phyloP scores from a whole-genome alignment of 2,888 invertebrate genomes.

The Drosophila suboccidentalis region DNA sequence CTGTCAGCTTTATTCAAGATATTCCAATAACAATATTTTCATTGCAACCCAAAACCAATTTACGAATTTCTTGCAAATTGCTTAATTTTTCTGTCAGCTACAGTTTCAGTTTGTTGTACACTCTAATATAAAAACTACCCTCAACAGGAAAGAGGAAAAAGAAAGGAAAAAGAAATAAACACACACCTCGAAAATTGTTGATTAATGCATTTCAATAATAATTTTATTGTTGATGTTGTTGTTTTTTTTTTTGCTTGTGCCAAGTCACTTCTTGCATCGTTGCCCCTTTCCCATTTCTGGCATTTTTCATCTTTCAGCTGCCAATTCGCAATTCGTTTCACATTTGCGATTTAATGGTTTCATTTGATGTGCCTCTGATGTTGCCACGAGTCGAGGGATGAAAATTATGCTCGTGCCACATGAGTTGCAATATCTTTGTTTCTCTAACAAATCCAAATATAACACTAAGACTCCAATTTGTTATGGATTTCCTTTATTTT shows the following conservation, averaged over 20 bases:
- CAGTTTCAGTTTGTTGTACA: slow-evolving; percentile 1
- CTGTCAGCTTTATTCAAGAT: not conserved
- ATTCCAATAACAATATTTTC: slow-evolving; percentile 15
- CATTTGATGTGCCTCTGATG: slow-evolving; percentile 64
- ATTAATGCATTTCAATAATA: slow-evolving; percentile 69
- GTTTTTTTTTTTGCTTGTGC: slow-evolving; percentile 4
- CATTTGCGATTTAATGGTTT: slow-evolving; percentile 77
- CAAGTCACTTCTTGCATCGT: slow-evolving; percentile 18
- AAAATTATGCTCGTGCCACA: slow-evolving; percentile 24
- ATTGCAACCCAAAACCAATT: slow-evolving; percentile 46
- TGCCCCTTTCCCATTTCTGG: not conserved
- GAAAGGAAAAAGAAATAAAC: not conserved
- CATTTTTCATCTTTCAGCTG: slow-evolving; percentile 41
- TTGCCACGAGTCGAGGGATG: slow-evolving; percentile 35
- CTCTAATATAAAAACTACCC: slow-evolving; percentile 37
- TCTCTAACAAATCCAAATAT: slow-evolving; percentile 1
- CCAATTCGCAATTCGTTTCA: slow-evolving; percentile 72
- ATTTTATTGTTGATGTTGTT: slow-evolving; percentile 15
- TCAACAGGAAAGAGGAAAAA: not conserved
- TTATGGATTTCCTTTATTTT: slow-evolving; percentile 17
- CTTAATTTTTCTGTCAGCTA: slow-evolving; percentile 36
- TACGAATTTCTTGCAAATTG: slow-evolving; percentile 41
- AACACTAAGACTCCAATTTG: slow-evolving; percentile 30
- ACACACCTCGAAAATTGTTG: slow-evolving; percentile 44
- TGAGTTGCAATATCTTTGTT: slow-evolving; percentile 56